A percentile compares a stretch with the other conserved stretches of the same genome.
These are phyloP conservation scores for Sapajus apella DNA, from an alignment of 2,113 vertebrate species.

Conservation along the genomic window DNA sequence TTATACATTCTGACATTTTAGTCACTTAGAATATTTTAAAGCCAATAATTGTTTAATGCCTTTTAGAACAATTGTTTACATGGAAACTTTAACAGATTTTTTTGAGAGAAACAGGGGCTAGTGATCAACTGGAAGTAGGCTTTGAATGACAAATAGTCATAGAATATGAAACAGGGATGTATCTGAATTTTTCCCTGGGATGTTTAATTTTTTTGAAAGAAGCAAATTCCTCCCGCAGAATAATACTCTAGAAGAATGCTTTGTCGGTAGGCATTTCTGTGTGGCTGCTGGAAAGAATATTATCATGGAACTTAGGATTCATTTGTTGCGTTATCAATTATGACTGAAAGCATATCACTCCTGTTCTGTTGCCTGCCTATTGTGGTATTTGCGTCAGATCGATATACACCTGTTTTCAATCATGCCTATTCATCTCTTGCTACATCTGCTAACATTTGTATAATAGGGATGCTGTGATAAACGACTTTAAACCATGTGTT, in stretches of 20 bases:
- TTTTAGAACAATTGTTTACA: not conserved
- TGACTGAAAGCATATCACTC: not conserved
- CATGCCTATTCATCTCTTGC: not conserved
- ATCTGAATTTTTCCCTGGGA: not conserved
- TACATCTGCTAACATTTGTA: not conserved
- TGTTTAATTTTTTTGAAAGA: not conserved
- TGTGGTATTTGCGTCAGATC: not conserved
- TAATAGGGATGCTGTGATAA: accelerated
- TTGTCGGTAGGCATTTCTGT: not conserved
- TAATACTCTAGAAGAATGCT: not conserved
- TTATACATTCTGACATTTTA: not conserved
- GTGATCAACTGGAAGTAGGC: accelerated
- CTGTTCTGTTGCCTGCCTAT: not conserved
- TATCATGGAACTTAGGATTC: constrained; percentile 70
- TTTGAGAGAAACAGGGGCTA: not conserved
- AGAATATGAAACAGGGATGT: constrained; percentile 13
- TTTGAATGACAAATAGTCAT: not conserved
- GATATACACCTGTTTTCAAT: not conserved
- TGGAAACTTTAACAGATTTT: not conserved
- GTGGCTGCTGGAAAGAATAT: not conserved
- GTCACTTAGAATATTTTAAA: not conserved
- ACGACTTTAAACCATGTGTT: not conserved
- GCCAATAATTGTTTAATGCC: not conserved
- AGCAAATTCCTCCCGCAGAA: not conserved
- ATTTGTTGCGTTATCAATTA: not conserved